A percentile compares a stretch with the other conserved stretches of the same genome.
Conservation (phyloP, 2,113 vertebrate species). For the Stigmatopora argus region DNA sequence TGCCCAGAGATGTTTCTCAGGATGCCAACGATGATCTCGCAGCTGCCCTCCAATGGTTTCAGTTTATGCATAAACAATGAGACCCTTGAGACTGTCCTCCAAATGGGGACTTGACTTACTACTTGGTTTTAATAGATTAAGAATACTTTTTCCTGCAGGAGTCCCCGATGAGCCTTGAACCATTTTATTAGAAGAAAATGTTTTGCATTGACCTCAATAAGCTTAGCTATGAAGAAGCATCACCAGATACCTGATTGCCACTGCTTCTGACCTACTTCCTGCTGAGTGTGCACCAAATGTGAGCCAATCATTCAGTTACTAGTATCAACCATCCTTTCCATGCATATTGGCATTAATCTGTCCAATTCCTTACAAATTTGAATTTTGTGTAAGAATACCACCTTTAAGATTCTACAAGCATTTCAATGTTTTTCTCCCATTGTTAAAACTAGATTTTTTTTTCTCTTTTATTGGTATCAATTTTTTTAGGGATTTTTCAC, state of each 20-base stretch:
- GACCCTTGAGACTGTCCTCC: not conserved
- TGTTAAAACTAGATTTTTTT: too few relatives aligned
- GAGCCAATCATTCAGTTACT: slow-evolving; percentile 9
- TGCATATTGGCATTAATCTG: not conserved
- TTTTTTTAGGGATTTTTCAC: not conserved
- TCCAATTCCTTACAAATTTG: not conserved
- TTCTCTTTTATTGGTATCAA: too few relatives aligned
- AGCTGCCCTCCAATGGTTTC: slow-evolving; percentile 40
- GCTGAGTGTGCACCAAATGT: slow-evolving; percentile 5
- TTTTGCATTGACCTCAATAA: slow-evolving; percentile 49
- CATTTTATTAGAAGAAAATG: slow-evolving; percentile 41
- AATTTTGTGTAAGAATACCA: not conserved
- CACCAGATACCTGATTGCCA: slow-evolving; percentile 45
- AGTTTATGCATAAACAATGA: not conserved
- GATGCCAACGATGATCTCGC: slow-evolving; percentile 43
- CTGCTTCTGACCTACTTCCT: slow-evolving; percentile 45
- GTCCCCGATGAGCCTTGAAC: slow-evolving; percentile 37
- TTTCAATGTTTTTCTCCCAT: too few relatives aligned
- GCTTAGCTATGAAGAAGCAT: slow-evolving; percentile 33
- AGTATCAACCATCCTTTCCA: slow-evolving; percentile 8
- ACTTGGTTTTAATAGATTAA: slow-evolving; percentile 25
- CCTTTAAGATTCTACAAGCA: too few relatives aligned
- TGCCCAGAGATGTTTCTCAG: not conserved
- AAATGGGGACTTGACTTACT: slow-evolving; percentile 7
- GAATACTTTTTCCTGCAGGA: slow-evolving; percentile 16